phyloP scores from a whole-genome alignment of 1,140 invertebrate species.

The Dysdera silvatica region DNA sequence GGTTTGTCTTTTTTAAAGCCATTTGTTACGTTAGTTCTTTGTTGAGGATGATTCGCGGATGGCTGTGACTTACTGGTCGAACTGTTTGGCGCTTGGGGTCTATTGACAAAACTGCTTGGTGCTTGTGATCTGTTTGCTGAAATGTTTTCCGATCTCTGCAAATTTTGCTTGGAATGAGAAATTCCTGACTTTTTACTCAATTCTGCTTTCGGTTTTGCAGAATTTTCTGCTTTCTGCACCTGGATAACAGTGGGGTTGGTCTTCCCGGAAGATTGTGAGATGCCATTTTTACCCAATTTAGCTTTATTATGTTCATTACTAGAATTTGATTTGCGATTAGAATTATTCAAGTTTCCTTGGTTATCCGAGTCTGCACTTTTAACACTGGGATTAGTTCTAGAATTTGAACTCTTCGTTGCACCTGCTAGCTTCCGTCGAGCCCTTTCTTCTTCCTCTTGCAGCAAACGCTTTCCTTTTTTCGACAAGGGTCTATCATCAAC shows the following conservation, averaged over 20 bases:
- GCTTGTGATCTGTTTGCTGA: neutral
- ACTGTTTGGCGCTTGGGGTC: neutral
- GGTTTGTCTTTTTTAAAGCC: neutral
- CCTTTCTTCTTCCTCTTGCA: slow-evolving; percentile 44
- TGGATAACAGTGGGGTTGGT: no score
- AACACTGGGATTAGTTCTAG: neutral
- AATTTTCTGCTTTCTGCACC: no score
- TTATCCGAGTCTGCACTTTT: neutral
- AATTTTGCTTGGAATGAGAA: neutral
- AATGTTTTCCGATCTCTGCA: neutral
- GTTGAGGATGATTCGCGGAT: no score
- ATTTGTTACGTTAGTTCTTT: no score
- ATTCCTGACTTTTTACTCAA: no score
- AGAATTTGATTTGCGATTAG: neutral
- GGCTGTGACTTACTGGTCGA: neutral
- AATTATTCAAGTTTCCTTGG: neutral
- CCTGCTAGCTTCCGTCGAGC: slow-evolving; percentile 8
- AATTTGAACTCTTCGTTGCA: neutral
- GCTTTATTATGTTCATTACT: no score
- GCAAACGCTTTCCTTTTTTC: slow-evolving; percentile 61
- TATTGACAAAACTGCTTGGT: neutral
- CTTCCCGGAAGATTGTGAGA: no score
- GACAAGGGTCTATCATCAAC: slow-evolving; percentile 56
- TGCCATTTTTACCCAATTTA: no score
- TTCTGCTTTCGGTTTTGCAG: no score